Conservation (phyloP, 2,888 invertebrate genomes). For the Julus scandinavius region DNA sequence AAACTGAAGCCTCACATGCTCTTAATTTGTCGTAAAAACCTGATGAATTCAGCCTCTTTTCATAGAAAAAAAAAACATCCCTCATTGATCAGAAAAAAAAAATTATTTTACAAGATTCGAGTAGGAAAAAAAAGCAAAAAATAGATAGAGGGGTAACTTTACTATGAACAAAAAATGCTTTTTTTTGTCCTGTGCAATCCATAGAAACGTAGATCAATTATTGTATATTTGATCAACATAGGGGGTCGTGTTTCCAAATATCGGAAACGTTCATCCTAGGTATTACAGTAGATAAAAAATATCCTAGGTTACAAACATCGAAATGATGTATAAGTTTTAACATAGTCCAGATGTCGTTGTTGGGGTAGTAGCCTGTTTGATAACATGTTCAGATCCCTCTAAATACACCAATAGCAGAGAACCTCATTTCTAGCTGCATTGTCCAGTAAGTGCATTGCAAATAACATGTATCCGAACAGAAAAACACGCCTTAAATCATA, state of each 20-base stretch:
- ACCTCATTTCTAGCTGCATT: not conserved
- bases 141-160: not conserved
- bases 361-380: not conserved
- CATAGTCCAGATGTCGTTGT: not conserved
- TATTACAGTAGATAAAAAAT: not conserved
- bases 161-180: too few species aligned
- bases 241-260: not conserved
- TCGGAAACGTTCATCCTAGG: not conserved
- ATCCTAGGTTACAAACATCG: not conserved
- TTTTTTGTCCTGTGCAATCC: not conserved
- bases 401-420: not conserved
- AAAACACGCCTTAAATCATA: not conserved
- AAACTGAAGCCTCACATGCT: not conserved
- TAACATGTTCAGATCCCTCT: not conserved
- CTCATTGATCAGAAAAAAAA: not conserved
- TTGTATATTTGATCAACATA: not conserved
- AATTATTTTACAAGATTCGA: too few species aligned
- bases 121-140: not conserved
- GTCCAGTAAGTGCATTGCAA: not conserved
- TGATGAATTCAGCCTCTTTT: not conserved
- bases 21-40: not conserved
- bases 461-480: not conserved
- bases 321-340: not conserved
- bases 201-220: not conserved
- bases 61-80: not conserved